Evolutionary conservation across 2,797 vertebrate species (phyloP).

Genomic region (Kryptolebias ocellatus): DNA sequence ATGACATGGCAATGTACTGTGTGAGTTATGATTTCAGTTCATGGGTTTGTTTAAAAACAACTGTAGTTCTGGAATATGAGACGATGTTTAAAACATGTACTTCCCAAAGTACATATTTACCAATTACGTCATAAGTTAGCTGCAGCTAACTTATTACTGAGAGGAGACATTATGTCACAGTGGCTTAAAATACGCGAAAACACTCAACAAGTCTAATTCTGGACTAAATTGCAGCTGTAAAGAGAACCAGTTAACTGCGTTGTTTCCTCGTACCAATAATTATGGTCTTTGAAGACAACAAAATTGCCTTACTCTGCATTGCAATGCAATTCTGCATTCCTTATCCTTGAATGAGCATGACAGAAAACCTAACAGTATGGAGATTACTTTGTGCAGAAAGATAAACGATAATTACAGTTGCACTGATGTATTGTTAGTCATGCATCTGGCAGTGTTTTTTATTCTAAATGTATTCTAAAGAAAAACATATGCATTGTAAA

Average conservation of each 20-base stretch:
- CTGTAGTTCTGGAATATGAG: background rate
- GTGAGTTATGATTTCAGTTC: background rate
- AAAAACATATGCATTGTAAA: background rate
- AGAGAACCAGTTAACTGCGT: conserved; percentile 4
- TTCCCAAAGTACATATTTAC: background rate
- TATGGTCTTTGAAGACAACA: conserved; percentile 33
- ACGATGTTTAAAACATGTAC: background rate
- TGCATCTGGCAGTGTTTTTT: conserved; percentile 31
- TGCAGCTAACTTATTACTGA: conserved; percentile 11
- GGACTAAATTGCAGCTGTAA: conserved; percentile 18
- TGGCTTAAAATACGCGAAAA: conserved; percentile 18
- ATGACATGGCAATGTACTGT: conserved; percentile 5
- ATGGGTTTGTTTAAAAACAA: background rate
- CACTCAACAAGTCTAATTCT: conserved; percentile 16
- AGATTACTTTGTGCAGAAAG: conserved; percentile 55
- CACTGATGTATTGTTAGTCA: conserved; percentile 27
- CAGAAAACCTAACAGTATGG: conserved; percentile 48
- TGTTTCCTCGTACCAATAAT: conserved; percentile 27
- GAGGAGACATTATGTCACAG: conserved; percentile 14
- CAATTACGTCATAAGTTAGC: conserved; percentile 17
- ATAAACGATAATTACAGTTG: conserved; percentile 54
- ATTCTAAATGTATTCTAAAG: conserved; percentile 7
- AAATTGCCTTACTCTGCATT: conserved; percentile 23
- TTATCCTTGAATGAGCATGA: conserved; percentile 26
- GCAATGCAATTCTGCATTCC: conserved; percentile 26